Conservation (phyloP, 1,140 invertebrate genomes). For the Leguminivora glycinivorella region DNA sequence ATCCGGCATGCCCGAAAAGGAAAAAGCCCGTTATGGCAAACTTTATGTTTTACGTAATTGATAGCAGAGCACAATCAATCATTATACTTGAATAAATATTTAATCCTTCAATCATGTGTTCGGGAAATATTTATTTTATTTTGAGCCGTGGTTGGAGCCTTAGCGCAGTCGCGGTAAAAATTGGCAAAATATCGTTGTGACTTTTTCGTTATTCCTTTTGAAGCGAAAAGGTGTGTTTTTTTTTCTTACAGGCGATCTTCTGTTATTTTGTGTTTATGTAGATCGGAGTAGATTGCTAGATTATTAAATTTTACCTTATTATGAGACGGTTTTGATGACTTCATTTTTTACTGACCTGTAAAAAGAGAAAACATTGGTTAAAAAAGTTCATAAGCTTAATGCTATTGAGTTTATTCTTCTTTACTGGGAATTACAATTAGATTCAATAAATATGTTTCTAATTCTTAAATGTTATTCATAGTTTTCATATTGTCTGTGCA, state of each 20-base stretch:
- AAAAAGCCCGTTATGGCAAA: background rate
- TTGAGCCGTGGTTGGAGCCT: background rate
- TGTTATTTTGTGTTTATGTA: too few species aligned
- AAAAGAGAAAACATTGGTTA: background rate
- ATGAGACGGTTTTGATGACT: background rate
- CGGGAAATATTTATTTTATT: background rate
- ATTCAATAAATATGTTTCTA: background rate
- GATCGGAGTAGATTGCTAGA: too few species aligned
- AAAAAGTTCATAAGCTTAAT: background rate
- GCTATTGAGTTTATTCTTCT: too few species aligned
- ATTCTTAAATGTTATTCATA: background rate
- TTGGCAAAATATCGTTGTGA: constrained; percentile 1
- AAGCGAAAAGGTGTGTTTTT: too few species aligned
- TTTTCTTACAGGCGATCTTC: too few species aligned
- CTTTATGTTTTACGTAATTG: background rate
- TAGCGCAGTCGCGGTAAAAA: background rate
- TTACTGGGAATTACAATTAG: too few species aligned
- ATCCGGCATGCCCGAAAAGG: background rate
- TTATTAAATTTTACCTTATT: background rate
- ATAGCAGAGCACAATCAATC: background rate
- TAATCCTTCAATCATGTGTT: background rate
- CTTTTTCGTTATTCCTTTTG: background rate
- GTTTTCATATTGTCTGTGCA: background rate
- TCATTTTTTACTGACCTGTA: background rate
- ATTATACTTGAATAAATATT: background rate